Evolutionary conservation across 2,888 invertebrate genomes (phyloP), one percentile per base, ranked within the genome.

Genomic region (Heteromurus nitidus): DNA sequence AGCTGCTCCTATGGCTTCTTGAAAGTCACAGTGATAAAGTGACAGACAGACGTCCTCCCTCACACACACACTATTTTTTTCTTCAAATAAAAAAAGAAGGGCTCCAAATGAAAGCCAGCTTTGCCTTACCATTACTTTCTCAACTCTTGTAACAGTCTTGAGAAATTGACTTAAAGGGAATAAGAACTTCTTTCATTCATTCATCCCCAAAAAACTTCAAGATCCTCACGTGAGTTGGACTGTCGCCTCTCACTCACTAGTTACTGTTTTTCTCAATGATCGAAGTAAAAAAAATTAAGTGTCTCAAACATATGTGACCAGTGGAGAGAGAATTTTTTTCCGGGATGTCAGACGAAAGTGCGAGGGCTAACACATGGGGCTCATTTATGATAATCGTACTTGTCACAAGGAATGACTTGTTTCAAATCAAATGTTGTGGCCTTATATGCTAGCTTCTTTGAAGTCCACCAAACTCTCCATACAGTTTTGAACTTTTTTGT

Each of bases 41-140:
- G 65, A 65, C 24, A 65, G 65, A 65, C 65, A 65, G 65, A 65
- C 65, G 65, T 42, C 42, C 44, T 42, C 24, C 42, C 62, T 55
- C 55, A 55, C 67, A 67, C 31, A n/a, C 67, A 47, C 64, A 31
- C 31, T 36, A 30, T 62, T n/a, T 62, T 62, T 18, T 62, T 62
- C n/a, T 28, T 1, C 2, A n/a, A 1, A 44, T 13, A 44, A 44
- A 9, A 44, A 44, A 3, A 9, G n/a, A 44, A 44, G 11, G 11
- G 44, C n/a, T n/a, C n/a, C n/a, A n/a, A n/a, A n/a, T n/a, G n/a
- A n/a, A n/a, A n/a, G n/a, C n/a, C n/a, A n/a, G n/a, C 47, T 47
- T 16, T 47, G 47, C 47, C 5, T 36, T 36, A 36, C n/a, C n/a
- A n/a, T n/a, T n/a, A n/a, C n/a, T n/a, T n/a, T 36, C 5, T 36